Conservation (phyloP, 2,113 vertebrate genomes). For the Salvelinus fontinalis region DNA sequence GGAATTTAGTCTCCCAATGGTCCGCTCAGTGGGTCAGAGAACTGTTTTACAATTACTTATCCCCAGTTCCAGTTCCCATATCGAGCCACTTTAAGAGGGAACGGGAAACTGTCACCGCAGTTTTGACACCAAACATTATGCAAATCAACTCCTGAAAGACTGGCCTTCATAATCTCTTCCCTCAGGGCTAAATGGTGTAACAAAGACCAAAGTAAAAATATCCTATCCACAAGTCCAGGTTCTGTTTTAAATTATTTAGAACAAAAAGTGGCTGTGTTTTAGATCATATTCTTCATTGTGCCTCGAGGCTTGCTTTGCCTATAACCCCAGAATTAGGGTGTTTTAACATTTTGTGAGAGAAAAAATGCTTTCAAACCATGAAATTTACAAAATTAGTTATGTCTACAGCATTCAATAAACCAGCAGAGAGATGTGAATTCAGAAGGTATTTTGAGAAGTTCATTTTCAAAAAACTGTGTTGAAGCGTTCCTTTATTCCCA, state of each 20-base stretch:
- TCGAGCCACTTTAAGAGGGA: constrained; percentile 82
- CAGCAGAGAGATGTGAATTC: constrained; percentile 75
- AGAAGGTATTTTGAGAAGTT: constrained; percentile 87
- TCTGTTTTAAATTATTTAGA: constrained; percentile 89
- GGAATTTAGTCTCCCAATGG: constrained; percentile 76
- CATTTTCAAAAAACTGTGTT: constrained; percentile 86
- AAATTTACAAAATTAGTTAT: constrained; percentile 89
- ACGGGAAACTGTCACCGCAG: constrained; percentile 89
- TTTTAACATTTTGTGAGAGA: constrained; percentile 40
- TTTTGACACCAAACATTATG: constrained; percentile 89
- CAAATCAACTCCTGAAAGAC: constrained; percentile 87
- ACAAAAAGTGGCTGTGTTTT: constrained; percentile 86
- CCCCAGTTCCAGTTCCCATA: constrained; percentile 88
- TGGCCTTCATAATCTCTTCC: constrained; percentile 85
- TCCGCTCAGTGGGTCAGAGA: constrained; percentile 90
- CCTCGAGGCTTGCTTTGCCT: constrained; percentile 76
- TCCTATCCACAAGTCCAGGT: constrained; percentile 77
- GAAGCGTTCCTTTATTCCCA: constrained; percentile 87
- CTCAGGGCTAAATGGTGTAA: constrained; percentile 81
- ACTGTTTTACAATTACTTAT: constrained; percentile 83
- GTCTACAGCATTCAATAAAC: constrained; percentile 87
- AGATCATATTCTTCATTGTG: constrained; percentile 84
- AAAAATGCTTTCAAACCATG: constrained; percentile 80
- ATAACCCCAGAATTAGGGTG: constrained; percentile 56
- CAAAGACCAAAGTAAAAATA: constrained; percentile 83